Conservation (phyloP, 2,888 invertebrate genomes). For the Lacanobia oleracea region DNA sequence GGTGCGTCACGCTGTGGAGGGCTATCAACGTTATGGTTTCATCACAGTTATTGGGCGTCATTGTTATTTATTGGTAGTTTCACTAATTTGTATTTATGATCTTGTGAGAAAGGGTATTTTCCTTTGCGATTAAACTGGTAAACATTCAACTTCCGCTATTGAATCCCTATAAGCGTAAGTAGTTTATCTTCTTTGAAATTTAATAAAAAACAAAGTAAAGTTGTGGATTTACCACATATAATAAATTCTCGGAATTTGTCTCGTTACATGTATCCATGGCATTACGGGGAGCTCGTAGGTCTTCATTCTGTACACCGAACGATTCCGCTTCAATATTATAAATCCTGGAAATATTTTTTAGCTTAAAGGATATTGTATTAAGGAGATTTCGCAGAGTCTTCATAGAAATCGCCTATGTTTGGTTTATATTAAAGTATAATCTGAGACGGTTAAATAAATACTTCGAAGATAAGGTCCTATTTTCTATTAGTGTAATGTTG, state of each 20-base stretch:
- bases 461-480: neutral
- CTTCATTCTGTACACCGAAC: conserved; percentile 42
- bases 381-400: conserved; percentile 23
- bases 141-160: neutral
- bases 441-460: conserved; percentile 10
- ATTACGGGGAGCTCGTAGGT: conserved; percentile 52
- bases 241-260: conserved; percentile 68
- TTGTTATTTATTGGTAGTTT: conserved; percentile 36
- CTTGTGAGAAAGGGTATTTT: conserved; percentile 1
- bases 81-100: neutral
- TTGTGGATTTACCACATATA: neutral
- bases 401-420: conserved; percentile 32
- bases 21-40: neutral
- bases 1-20: conserved; percentile 5
- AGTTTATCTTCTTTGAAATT: conserved; percentile 17
- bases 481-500: conserved; percentile 25
- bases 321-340: conserved; percentile 46
- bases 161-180: too few species aligned
- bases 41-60: conserved; percentile 3
- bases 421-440: conserved; percentile 24
- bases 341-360: conserved; percentile 40
- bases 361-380: conserved; percentile 36
- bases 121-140: neutral
- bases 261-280: conserved; percentile 69
- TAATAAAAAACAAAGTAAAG: neutral